Percentiles rank a stretch among this genome's conserved stretches.
These are phyloP conservation scores for Automeris io DNA, from an alignment of 2,888 invertebrate genomes.

Conservation along the genomic window DNA sequence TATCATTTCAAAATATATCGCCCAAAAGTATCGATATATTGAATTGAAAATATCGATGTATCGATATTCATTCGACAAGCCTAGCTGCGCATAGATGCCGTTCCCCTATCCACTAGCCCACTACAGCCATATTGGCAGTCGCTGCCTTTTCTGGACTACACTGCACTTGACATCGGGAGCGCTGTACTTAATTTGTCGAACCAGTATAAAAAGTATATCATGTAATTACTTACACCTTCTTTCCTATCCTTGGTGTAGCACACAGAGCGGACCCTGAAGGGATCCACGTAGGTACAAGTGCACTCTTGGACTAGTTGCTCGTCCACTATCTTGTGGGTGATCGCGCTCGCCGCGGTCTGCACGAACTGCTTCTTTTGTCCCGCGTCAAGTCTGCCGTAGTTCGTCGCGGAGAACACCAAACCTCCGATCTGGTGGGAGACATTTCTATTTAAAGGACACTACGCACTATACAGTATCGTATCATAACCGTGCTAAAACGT, in stretches of 20 bases:
- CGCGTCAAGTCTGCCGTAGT: slow-evolving; percentile 73
- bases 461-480: background rate
- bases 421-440: slow-evolving; percentile 74
- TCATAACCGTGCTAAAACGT: no score
- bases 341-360: slow-evolving; percentile 66
- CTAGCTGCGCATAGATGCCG: no score
- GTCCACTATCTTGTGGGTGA: slow-evolving; percentile 52
- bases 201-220: background rate
- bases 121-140: no score
- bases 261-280: slow-evolving; percentile 45
- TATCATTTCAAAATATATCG: no score
- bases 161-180: no score
- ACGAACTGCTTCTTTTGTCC: slow-evolving; percentile 79
- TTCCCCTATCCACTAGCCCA: no score
- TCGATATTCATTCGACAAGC: no score
- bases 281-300: slow-evolving; percentile 43
- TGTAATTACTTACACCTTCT: slow-evolving; percentile 40
- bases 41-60: no score
- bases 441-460: background rate
- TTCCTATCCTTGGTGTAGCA: slow-evolving; percentile 54
- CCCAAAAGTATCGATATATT: no score
- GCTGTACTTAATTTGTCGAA: background rate
- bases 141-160: no score
- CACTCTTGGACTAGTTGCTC: slow-evolving; percentile 62
- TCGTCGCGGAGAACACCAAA: slow-evolving; percentile 79